Percentiles rank a stretch among this genome's conserved stretches.
These are phyloP conservation scores for Antheraea yamamai DNA, from an alignment of 2,888 invertebrate species.

Conservation along the genomic window DNA sequence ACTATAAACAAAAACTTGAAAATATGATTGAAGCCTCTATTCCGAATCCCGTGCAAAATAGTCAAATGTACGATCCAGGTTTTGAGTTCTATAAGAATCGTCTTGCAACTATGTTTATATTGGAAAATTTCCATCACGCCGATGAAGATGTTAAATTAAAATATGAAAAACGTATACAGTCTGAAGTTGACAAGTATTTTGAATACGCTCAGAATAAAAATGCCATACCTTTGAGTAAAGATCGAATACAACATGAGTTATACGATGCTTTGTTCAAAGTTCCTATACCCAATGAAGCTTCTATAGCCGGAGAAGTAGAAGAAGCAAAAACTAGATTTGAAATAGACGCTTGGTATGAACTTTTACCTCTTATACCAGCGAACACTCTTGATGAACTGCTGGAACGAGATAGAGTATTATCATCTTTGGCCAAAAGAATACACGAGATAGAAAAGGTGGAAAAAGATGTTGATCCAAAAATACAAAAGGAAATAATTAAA, in stretches of 20 bases:
- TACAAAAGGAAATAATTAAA: conserved; percentile 54
- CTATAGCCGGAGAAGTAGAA: conserved; percentile 53
- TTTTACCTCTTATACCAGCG: conserved; percentile 47
- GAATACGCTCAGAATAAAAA: conserved; percentile 47
- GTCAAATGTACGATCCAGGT: conserved; percentile 45
- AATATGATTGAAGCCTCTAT: conserved; percentile 54
- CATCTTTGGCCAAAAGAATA: conserved; percentile 52
- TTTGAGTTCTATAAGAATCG: conserved; percentile 62
- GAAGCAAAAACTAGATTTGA: conserved; percentile 59
- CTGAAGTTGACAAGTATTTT: conserved; percentile 52
- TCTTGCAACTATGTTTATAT: conserved; percentile 56
- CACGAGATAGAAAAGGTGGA: conserved; percentile 52
- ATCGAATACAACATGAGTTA: conserved; percentile 55
- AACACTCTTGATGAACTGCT: conserved; percentile 41
- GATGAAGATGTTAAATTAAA: conserved; percentile 48
- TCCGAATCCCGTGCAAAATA: conserved; percentile 42
- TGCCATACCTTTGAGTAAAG: conserved; percentile 44
- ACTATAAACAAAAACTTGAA: conserved; percentile 55
- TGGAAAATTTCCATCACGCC: conserved; percentile 61
- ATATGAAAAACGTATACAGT: conserved; percentile 48
- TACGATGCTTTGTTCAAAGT: conserved; percentile 55
- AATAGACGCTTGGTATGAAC: conserved; percentile 57
- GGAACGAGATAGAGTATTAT: conserved; percentile 51
- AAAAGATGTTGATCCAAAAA: conserved; percentile 40
- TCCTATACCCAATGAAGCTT: conserved; percentile 49